Base-by-base conservation (phyloP, 2,888 invertebrate genomes). In the Apotomis turbidana region DNA sequence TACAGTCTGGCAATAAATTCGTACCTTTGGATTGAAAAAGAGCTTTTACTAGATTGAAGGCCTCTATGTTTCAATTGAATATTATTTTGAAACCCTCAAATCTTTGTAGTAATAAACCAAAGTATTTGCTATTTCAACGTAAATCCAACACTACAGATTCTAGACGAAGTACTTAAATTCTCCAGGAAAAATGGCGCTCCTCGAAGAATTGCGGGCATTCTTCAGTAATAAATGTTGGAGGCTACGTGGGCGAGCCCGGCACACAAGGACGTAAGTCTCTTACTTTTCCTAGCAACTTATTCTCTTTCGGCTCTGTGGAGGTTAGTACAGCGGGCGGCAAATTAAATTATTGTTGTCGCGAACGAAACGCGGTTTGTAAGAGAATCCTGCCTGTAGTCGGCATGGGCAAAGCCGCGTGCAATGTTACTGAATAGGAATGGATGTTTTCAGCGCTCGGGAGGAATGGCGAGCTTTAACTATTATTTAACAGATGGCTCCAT, bases 301-400 rank as follows among this genome's bases (percentile, higher is more conserved):
- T 41, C 8, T 54, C 44, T 66, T 66, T 46, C 27, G 46, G 9
- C 5, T n/a, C 4, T 55, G 15, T 27, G 44, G n/a, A 52, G 12
- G 27, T 15, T 44, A 52, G 46, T 15, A 8, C 66, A 15, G 64
- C 27, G 55, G 66, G 41, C 66, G 55, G 51, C 62, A 63, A 64
- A 66, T 55, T 55, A 57, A 66, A 66, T 66, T 66, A 66, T 57
- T 66, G 55, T 66, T 55, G 64, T 55, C 54, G 49, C 49, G 15
- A n/a, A 27, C 46, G 46, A 66, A 57, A 66, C 5, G 46, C 66
- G 54, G 13, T 59, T 59, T 27, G 41, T 55, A 12, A 10, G 64
- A 55, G 10, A 15, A 13, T 64, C 12, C 64, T 52, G 12, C 12
- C 49, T 36, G 51, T 62, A 41, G 54, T 54, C 52, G 13, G 44